Conservation (phyloP, 2,797 vertebrate genomes). For the Poecilia picta region DNA sequence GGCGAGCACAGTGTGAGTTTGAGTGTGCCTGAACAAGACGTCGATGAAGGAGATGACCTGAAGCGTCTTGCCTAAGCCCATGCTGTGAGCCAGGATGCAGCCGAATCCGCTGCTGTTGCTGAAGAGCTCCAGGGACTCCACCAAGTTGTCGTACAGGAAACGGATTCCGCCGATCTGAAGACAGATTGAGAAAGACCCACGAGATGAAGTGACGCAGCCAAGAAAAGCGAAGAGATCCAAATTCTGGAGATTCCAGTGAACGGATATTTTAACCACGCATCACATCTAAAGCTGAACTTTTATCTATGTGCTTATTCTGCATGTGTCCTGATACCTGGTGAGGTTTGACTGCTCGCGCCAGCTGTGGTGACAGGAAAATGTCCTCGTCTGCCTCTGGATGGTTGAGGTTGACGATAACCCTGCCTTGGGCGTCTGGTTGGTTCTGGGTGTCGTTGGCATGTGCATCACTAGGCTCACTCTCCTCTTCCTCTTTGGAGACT, state of each 20-base stretch:
- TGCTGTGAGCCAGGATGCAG: slow-evolving; percentile 97
- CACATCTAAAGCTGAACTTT: background rate
- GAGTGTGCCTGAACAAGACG: slow-evolving; percentile 91
- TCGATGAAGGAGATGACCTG: slow-evolving; percentile 98
- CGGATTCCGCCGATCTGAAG: slow-evolving; percentile 93
- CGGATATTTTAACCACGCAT: background rate
- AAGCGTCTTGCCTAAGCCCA: slow-evolving; percentile 97
- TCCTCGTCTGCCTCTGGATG: slow-evolving; percentile 88
- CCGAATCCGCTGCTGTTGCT: slow-evolving; percentile 91
- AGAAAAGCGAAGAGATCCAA: background rate
- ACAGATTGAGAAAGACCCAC: background rate
- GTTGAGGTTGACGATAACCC: slow-evolving; percentile 92
- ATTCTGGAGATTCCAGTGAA: background rate
- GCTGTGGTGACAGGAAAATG: slow-evolving; percentile 89
- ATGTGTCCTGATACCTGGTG: slow-evolving; percentile 85
- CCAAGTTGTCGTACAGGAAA: slow-evolving; percentile 97
- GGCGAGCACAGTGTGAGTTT: slow-evolving; percentile 94
- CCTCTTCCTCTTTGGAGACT: slow-evolving; percentile 81
- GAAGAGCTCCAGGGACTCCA: slow-evolving; percentile 93
- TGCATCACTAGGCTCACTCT: slow-evolving; percentile 81
- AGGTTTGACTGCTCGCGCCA: slow-evolving; percentile 90
- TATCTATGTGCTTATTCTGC: background rate
- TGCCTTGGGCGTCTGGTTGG: slow-evolving; percentile 85
- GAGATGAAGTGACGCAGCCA: background rate
- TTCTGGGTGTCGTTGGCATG: slow-evolving; percentile 89